Conservation (phyloP, 2,888 invertebrate species). For the Osmoderma eremita region DNA sequence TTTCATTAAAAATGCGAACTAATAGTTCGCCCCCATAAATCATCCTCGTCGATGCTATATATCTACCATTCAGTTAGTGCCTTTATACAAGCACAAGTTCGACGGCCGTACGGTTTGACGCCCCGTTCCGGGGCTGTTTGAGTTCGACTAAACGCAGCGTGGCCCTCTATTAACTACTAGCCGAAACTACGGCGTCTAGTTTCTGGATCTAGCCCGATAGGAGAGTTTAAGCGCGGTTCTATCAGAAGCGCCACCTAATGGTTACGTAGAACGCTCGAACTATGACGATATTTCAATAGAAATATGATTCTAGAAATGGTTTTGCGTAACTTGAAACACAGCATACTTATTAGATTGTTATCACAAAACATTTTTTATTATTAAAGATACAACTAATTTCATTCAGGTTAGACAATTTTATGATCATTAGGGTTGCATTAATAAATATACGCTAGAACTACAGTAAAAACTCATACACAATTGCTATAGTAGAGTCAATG, state of each 20-base stretch:
- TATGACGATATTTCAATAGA: no score
- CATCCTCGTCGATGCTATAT: constrained; percentile 41
- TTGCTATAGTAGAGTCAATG: no score
- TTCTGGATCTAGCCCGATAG: constrained; percentile 31
- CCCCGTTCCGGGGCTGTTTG: constrained; percentile 23
- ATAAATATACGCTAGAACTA: no score
- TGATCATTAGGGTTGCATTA: no score
- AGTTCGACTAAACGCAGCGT: constrained; percentile 36
- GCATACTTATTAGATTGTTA: no score
- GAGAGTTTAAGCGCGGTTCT: constrained; percentile 37
- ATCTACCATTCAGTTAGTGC: constrained; percentile 37
- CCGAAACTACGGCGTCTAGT: constrained; percentile 52
- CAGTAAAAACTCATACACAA: no score
- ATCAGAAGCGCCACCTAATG: constrained; percentile 32
- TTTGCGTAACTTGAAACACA: no score
- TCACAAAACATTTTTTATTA: no score
- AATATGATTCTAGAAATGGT: no score
- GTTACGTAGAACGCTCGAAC: constrained; percentile 21
- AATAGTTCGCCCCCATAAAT: constrained; percentile 46
- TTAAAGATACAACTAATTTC: no score
- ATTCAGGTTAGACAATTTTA: no score
- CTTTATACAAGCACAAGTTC: constrained; percentile 29
- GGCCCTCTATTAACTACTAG: constrained; percentile 59
- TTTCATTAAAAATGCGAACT: constrained; percentile 45
- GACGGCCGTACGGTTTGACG: constrained; percentile 32